Base-by-base conservation (phyloP, 2,797 vertebrate genomes). In the Meriones psammophilus region DNA sequence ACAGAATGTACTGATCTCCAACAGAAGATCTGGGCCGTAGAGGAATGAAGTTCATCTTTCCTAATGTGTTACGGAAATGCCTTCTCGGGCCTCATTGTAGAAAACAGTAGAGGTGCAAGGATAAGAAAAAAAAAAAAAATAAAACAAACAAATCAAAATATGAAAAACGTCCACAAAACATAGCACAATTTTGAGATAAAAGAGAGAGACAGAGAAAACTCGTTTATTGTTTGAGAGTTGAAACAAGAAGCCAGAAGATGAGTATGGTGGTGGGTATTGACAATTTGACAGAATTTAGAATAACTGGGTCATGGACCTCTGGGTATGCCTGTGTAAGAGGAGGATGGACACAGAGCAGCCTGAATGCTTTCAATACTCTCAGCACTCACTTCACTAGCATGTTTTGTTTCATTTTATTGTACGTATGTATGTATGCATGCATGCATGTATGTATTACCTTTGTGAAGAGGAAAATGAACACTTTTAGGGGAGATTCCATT, bases 401-500 rank as follows among this genome's bases (percentile, higher is more conserved):
- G 3, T 92, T 96, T 93, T 46, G 14, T 77, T 77, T 66, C 78
- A 68, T 66, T 85, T 85, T 66, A 68, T 54, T 91, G 91, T 15
- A 50, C 78, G 12, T 46, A 50, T 81, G 12, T 46, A 28, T 54
- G 69, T 46, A 46, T 7, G 12, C 5, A 50, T 50, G 50, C 8
- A 50, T 50, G 50, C 50, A 50, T 50, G 50, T 12, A 46, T 13
- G 8, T 58, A 79, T 94, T 74, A 33, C 66, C 94, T 94, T 83
- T 83, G 66, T 83, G 83, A 54, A 54, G 20, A 50, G 18, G 28
- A 66, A 76, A 92, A 86, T 20, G 77, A 95, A 64, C 36, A 39
- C 0, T 50, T 54, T 83, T 54, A 76, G 39, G 71, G 33, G n/a
- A 76, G 79, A 56, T 33, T 30, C 28, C 5, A 30, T 62, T 13